A percentile compares a stretch with the other conserved stretches of the same genome.
phyloP scores from a whole-genome alignment of 2,113 vertebrate species.

The Epinephelus fuscoguttatus region DNA sequence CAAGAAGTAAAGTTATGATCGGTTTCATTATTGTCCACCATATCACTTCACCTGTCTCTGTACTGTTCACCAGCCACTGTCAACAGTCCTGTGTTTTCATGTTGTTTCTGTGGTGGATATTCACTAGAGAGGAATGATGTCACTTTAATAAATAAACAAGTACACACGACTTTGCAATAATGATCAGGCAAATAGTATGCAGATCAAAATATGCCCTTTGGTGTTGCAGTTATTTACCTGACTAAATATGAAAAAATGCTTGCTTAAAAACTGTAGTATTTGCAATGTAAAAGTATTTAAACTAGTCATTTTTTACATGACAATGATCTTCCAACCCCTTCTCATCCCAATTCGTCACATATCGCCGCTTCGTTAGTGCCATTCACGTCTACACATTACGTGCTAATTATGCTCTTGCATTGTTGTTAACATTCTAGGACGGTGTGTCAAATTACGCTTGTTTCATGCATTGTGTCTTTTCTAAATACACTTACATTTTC shows the following conservation, averaged over 20 bases:
- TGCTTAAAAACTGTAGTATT: too few species aligned
- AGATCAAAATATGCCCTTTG: not conserved
- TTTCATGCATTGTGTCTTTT: too few species aligned
- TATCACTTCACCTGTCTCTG: slow-evolving; percentile 37
- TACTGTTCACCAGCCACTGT: not conserved
- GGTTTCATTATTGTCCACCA: slow-evolving; percentile 70
- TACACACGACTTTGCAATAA: not conserved
- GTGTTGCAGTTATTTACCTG: not conserved
- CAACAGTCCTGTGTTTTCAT: not conserved
- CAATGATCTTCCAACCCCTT: too few species aligned
- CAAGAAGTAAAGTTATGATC: slow-evolving; percentile 94
- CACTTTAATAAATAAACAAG: not conserved
- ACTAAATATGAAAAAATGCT: not conserved
- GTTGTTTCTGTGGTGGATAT: not conserved
- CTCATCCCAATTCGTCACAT: too few species aligned
- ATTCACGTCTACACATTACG: too few species aligned
- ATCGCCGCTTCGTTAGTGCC: too few species aligned
- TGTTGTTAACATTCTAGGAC: too few species aligned
- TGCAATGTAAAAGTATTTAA: too few species aligned
- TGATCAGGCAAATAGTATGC: not conserved
- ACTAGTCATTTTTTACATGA: too few species aligned
- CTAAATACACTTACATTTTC: too few species aligned
- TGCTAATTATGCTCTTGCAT: too few species aligned
- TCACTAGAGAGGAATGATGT: not conserved
- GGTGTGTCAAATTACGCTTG: too few species aligned